These are phyloP conservation scores for Cyanoramphus novaezelandiae DNA, from an alignment of 2,113 vertebrate genomes.

Conservation along the genomic window DNA sequence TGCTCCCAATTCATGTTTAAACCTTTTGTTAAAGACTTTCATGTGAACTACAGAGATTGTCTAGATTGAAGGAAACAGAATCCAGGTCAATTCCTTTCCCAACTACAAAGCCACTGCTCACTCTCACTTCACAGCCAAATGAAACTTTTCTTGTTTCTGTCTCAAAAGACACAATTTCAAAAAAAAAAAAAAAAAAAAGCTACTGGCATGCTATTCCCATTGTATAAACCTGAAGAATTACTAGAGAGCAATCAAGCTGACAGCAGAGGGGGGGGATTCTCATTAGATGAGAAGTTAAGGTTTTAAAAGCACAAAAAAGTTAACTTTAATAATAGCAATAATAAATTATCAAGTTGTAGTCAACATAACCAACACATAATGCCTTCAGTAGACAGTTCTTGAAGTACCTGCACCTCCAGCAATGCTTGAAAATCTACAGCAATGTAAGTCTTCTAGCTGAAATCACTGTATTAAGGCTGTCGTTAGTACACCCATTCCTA, in stretches of 20 bases:
- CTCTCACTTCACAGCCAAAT: background rate
- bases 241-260: background rate
- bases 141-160: background rate
- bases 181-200: background rate
- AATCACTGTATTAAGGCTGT: constrained; percentile 50
- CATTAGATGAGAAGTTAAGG: background rate
- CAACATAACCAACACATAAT: constrained; percentile 32
- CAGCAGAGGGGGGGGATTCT: background rate
- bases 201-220: background rate
- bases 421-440: constrained; percentile 45
- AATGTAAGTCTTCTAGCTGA: constrained; percentile 32
- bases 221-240: background rate
- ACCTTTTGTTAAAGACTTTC: background rate
- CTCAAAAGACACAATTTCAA: background rate
- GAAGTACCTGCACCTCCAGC: constrained; percentile 35
- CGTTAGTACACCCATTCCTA: constrained; percentile 3
- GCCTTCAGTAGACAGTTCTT: background rate
- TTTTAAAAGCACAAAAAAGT: constrained; percentile 23
- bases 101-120: background rate
- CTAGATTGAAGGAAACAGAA: background rate
- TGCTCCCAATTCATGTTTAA: background rate
- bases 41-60: background rate
- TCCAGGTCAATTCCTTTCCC: background rate
- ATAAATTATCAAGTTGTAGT: background rate
- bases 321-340: constrained; percentile 21